Conservation (phyloP, 2,888 invertebrate genomes). For the Caenorhabditis plicata region DNA sequence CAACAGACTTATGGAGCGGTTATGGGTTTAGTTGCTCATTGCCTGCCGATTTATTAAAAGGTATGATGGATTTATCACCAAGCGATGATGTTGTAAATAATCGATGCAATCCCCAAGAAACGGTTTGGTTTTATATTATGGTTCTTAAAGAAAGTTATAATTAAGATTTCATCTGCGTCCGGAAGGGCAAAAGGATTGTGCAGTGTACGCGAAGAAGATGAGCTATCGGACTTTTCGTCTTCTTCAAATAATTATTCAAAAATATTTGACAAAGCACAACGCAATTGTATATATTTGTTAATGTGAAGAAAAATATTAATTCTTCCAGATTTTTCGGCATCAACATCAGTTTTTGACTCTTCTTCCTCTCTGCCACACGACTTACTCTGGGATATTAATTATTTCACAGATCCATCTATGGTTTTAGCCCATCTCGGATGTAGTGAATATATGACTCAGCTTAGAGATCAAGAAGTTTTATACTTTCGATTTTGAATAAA, state of each 20-base stretch:
- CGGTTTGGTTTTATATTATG: neutral
- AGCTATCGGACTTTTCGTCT: slow-evolving; percentile 38
- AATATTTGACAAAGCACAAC: too few species aligned
- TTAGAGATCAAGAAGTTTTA: slow-evolving; percentile 61
- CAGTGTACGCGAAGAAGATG: slow-evolving; percentile 56
- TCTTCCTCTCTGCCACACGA: slow-evolving; percentile 40
- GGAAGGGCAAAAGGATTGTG: slow-evolving; percentile 18
- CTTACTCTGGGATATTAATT: slow-evolving; percentile 56
- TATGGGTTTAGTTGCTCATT: slow-evolving; percentile 61
- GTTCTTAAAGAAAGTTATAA: neutral
- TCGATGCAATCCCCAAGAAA: neutral
- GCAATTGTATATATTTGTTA: too few species aligned
- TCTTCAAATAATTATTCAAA: slow-evolving; percentile 25
- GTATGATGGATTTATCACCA: slow-evolving; percentile 26
- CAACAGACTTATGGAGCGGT: slow-evolving; percentile 58
- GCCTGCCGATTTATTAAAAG: slow-evolving; percentile 58
- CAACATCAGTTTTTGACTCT: slow-evolving; percentile 48
- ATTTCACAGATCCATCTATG: slow-evolving; percentile 56
- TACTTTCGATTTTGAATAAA: neutral
- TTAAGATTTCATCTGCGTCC: neutral
- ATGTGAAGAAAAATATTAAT: neutral
- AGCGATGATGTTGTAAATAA: neutral
- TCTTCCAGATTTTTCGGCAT: slow-evolving; percentile 39
- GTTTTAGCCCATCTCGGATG: slow-evolving; percentile 61
- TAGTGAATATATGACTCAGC: slow-evolving; percentile 56